A percentile compares a stretch with the other conserved stretches of the same genome.
Evolutionary conservation across 2,888 invertebrate species (phyloP).

Genomic region (Zeuzera pyrina): DNA sequence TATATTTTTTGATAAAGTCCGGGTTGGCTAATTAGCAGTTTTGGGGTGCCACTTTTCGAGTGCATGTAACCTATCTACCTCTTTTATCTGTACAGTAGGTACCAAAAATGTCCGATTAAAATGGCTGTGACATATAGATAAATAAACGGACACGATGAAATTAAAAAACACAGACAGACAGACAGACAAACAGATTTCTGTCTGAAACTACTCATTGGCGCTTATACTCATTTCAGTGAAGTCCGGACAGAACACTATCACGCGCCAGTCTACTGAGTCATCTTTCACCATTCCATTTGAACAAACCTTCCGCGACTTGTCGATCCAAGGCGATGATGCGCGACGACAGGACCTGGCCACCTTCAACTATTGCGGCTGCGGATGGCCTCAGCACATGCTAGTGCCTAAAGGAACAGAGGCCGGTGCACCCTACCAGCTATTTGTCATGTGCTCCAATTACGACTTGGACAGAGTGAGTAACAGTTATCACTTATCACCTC

Average conservation of each 20-base stretch:
- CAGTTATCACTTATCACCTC: no score
- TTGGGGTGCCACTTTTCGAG: no score
- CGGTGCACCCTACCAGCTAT: constrained; percentile 49
- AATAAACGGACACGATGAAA: no score
- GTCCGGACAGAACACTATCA: constrained; percentile 70
- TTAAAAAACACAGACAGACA: no score
- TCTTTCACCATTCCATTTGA: constrained; percentile 73
- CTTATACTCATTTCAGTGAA: constrained; percentile 70
- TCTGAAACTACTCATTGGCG: no score
- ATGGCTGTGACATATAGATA: no score
- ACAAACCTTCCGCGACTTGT: constrained; percentile 71
- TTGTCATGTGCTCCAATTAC: constrained; percentile 66
- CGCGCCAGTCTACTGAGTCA: constrained; percentile 73
- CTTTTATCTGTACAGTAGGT: no score
- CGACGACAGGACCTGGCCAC: constrained; percentile 27
- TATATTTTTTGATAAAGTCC: no score
- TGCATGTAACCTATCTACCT: no score
- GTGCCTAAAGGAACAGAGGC: constrained; percentile 64
- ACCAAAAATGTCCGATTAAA: no score
- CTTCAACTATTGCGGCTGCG: constrained; percentile 76
- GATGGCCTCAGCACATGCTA: constrained; percentile 75
- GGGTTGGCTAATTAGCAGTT: no score
- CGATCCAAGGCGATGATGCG: constrained; percentile 33
- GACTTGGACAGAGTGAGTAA: constrained; percentile 56
- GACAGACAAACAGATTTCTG: no score